These are phyloP conservation scores for Cheirogaleus major DNA, from an alignment of 2,797 vertebrate species.

Conservation along the genomic window DNA sequence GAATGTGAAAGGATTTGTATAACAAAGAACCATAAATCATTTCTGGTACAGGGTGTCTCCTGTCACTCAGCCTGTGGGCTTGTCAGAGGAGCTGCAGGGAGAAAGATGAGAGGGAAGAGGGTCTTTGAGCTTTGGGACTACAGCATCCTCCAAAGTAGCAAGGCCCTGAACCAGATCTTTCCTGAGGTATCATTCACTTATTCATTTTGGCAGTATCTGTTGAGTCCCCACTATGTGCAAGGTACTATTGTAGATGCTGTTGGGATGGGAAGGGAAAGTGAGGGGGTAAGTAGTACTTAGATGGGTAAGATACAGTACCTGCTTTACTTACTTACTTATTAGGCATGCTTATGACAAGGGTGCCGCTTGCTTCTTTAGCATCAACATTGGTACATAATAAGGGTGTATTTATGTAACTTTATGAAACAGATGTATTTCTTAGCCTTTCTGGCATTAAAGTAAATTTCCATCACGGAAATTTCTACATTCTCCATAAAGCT, in stretches of 20 bases:
- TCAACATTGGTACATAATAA: neutral
- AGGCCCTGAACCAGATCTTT: neutral
- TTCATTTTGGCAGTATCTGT: neutral
- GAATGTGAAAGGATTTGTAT: constrained; percentile 85
- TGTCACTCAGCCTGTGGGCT: constrained; percentile 74
- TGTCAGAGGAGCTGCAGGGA: constrained; percentile 61
- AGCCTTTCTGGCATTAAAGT: neutral
- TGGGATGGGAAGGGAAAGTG: neutral
- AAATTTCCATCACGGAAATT: neutral
- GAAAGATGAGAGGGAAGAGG: neutral
- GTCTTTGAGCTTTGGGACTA: neutral
- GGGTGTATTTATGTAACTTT: neutral
- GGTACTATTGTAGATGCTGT: neutral
- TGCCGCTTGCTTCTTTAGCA: neutral
- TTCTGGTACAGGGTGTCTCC: constrained; percentile 66
- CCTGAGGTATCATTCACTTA: neutral
- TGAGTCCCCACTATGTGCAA: neutral
- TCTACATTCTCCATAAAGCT: neutral
- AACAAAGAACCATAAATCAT: constrained; percentile 87
- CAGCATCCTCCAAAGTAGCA: neutral
- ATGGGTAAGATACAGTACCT: neutral
- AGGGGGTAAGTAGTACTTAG: neutral
- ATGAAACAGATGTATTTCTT: neutral
- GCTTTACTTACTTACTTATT: neutral
- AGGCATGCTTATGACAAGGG: neutral